A percentile compares a stretch with the other conserved stretches of the same genome.
These are phyloP conservation scores for Philhelius pedissequus DNA, from an alignment of 2,888 invertebrate genomes.

Conservation along the genomic window DNA sequence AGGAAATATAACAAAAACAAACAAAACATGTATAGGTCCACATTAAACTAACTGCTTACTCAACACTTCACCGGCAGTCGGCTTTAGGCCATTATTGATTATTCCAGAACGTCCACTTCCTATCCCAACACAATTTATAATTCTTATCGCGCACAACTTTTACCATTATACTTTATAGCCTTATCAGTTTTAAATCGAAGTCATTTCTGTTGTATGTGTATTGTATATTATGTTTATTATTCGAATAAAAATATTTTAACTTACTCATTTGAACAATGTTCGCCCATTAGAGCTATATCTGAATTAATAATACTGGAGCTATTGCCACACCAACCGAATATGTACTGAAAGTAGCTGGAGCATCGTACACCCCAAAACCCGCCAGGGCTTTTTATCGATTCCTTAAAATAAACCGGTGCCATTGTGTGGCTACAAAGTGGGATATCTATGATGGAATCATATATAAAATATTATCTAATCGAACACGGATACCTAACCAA, in stretches of 20 bases:
- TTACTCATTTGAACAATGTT: constrained; percentile 70
- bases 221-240: too few species aligned
- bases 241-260: constrained; percentile 14
- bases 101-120: background rate
- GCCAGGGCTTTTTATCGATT: constrained; percentile 68
- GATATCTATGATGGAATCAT: constrained; percentile 64
- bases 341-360: constrained; percentile 71
- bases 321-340: constrained; percentile 71
- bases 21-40: background rate
- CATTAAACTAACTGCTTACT: too few species aligned
- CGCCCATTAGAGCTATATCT: constrained; percentile 71
- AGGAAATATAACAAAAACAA: background rate
- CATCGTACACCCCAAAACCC: constrained; percentile 71
- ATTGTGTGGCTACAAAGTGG: constrained; percentile 72
- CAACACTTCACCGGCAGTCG: background rate
- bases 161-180: background rate
- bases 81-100: background rate
- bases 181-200: background rate
- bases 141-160: background rate
- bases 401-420: constrained; percentile 71
- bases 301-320: constrained; percentile 58
- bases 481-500: too few species aligned
- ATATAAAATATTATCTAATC: background rate
- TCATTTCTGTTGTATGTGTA: background rate
- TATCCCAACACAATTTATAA: background rate